Evolutionary conservation across 2,888 invertebrate genomes (phyloP).

Genomic region (Atethmia centrago): DNA sequence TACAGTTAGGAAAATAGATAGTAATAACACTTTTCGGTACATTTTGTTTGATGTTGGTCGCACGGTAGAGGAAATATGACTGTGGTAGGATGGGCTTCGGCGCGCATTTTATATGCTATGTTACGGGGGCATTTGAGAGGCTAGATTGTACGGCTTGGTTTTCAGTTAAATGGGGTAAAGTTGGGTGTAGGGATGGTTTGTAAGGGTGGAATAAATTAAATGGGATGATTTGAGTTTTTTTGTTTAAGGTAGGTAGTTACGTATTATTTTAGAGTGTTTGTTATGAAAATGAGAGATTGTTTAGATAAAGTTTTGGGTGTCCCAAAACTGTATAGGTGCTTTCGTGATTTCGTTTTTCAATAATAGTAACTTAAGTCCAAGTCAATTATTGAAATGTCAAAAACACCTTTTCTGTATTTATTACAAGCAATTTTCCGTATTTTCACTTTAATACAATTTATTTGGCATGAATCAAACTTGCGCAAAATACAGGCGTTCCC

Average conservation of each 20-base stretch:
- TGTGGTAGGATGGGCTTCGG: slow-evolving; percentile 80
- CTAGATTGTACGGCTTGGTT: slow-evolving; percentile 31
- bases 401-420: not conserved
- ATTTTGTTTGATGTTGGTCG: slow-evolving; percentile 77
- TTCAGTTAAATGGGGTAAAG: slow-evolving; percentile 20
- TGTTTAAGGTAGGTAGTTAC: no score
- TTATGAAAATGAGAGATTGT: no score
- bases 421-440: not conserved
- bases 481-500: not conserved
- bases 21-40: slow-evolving; percentile 78
- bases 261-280: no score
- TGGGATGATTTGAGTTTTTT: no score
- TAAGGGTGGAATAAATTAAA: not conserved
- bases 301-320: not conserved
- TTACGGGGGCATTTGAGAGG: slow-evolving; percentile 61
- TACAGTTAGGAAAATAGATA: slow-evolving; percentile 72
- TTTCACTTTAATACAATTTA: not conserved
- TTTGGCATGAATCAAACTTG: not conserved
- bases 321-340: not conserved
- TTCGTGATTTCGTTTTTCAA: not conserved
- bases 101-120: slow-evolving; percentile 82
- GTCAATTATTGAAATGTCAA: not conserved
- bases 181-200: slow-evolving; percentile 24
- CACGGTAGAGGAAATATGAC: slow-evolving; percentile 89
- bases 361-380: no score